Evolutionary conservation across 2,888 invertebrate species (phyloP), one percentile per base, ranked within the genome.

Genomic region (Mesoligia furuncula): DNA sequence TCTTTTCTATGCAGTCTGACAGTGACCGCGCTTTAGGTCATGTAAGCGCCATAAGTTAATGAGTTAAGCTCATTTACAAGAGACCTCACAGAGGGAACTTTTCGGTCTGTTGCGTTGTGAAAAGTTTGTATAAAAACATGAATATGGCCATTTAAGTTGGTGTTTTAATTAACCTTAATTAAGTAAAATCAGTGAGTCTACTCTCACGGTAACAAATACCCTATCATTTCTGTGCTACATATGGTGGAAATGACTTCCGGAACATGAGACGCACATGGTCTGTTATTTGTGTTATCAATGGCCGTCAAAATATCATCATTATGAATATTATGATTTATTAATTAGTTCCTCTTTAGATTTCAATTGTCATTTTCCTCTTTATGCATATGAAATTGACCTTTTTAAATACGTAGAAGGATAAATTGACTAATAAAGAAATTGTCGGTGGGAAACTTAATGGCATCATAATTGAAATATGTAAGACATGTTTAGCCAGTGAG

Each of bases 131-230:
- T 76, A 86, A 91, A 91, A 90, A 92, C 86, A 90, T 91, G 91
- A 92, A 91, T 91, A 91, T 91, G 70, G 70, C 51, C 54, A 69
- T 87, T 83, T 75, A 31, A 70, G 59, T 74, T 77, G 62, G 90
- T 91, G 92, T 91, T 94, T 95, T 94, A 94, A 96, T 96, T 95
- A 95, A 92, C 91, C 91, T 94, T 94, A 96, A 95, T 95, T 94
- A 95, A 92, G 92, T 64, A 89, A 91, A 91, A 92, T 88, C 91
- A 91, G 77, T 73, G 90, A 89, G 87, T 87, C 68, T 61, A 83
- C 87, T 94, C 94, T 93, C 94, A 95, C 94, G 94, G 92, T 92
- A 92, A 91, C 91, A 91, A 92, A 90, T 86, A 90, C 90, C 90
- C 88, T 91, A 92, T 91, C 89, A 89, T 89, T 89, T 89, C 81